These are phyloP conservation scores for Tychaedon coryphoeus DNA, from an alignment of 2,113 vertebrate species.

Conservation along the genomic window DNA sequence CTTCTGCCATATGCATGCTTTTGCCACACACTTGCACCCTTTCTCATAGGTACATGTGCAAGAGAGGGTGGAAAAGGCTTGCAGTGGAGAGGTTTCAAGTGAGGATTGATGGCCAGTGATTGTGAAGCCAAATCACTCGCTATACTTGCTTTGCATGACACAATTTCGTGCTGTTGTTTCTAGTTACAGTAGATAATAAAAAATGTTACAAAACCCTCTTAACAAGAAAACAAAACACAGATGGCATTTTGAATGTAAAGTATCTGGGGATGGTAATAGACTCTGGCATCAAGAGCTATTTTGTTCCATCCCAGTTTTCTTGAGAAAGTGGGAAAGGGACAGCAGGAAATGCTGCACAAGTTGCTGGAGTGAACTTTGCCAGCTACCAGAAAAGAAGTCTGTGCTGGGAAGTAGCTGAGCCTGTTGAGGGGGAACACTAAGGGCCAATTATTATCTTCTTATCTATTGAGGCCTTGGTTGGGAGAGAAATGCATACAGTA, in stretches of 20 bases:
- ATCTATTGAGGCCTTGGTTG: not conserved
- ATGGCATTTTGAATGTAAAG: conserved; percentile 63
- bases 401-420: not conserved
- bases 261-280: conserved; percentile 60
- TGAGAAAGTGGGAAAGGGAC: conserved; percentile 26
- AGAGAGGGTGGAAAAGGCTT: not conserved
- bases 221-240: conserved; percentile 75
- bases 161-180: conserved; percentile 69
- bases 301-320: conserved; percentile 38
- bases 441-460: not conserved
- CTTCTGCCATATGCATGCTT: not conserved
- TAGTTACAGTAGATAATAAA: conserved; percentile 71
- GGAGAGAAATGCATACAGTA: not conserved
- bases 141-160: conserved; percentile 50
- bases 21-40: not conserved
- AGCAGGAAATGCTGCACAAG: not conserved
- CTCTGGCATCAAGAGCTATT: conserved; percentile 48
- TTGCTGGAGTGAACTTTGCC: conserved; percentile 37
- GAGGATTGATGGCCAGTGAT: conserved; percentile 49
- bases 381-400: not conserved
- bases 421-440: not conserved
- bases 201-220: conserved; percentile 67
- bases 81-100: conserved; percentile 54
- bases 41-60: not conserved
- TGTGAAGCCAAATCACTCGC: conserved; percentile 58